Evolutionary conservation across 2,113 vertebrate species (phyloP), one percentile per base, ranked within the genome.

Genomic region (Cygnus atratus): DNA sequence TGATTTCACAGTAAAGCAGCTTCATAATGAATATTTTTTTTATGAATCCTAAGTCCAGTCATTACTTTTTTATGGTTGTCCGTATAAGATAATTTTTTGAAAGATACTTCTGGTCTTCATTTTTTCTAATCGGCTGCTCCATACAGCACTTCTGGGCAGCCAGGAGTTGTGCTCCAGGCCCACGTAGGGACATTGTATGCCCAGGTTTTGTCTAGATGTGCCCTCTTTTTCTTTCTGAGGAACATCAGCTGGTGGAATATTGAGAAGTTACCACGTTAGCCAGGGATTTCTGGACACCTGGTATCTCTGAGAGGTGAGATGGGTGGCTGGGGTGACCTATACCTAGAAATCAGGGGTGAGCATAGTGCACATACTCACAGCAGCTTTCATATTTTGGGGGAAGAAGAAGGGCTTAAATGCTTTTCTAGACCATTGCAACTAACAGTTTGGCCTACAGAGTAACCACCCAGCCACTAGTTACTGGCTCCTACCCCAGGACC

Each of bases 11-110:
- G 92, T 84, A 89, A 91, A 85, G 75, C 46, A 65, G 70, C 58
- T 96, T 76, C 82, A 55, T 96, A 94, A 93, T 88, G 81, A 92
- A 93, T 93, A 70, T 92, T 91, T 62, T 12, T 71, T 93, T 96
- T 93, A 66, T 57, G 77, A 93, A 85, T 80, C 28, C 39, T 73
- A 91, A 87, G 59, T 89, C 87, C 89, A 85, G 84, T 79, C 19
- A 3, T 77, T 84, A 57, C 16, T 41, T 26, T 12, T n/a, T 93
- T 89, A 85, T 73, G 35, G 84, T 13, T 73, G 48, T 58, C 46
- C 14, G 2, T 79, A 52, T n/a, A 82, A 89, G 13, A 63, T 68
- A n/a, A 3, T 73, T 65, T 41, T 80, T 82, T 83, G 39, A 89
- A 88, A 83, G 54, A 68, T 25, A 70, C 12, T 79, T 83, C 58